Evolutionary conservation across 2,888 invertebrate genomes (phyloP), one percentile per base, ranked within the genome.

Genomic region (Adineta ricciae): DNA sequence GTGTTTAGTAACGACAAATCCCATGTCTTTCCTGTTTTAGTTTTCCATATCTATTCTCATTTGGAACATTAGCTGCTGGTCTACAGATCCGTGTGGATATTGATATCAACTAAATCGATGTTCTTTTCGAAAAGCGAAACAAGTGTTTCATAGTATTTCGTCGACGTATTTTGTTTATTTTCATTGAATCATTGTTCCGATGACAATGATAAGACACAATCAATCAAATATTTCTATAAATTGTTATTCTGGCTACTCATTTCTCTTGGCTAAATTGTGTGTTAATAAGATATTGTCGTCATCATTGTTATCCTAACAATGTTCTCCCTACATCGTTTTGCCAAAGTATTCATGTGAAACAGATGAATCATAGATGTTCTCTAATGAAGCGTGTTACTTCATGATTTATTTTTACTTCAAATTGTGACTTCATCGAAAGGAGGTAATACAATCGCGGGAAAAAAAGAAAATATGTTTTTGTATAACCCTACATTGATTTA

Each of bases 1-100:
- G 7, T 14, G 21, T 41, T 41, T 21, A 14, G 24, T 24, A 41
- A 7, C 21, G 3, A 73, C 7, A 21, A 36, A n/a, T n/a, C n/a
- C n/a, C n/a, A n/a, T 46, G 21, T 78, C 14, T 3, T 1, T 78
- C 11, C 1, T 21, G 0, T 41, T 78, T 41, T 78, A 78, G 78
- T 41, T 78, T 78, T 78, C 78, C 78, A 78, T 78, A 78, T 41
- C 41, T 78, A 38, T 78, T 78, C 41, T 78, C 41, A 2, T 78
- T 78, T 41, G 78, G 78, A 3, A 78, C 78, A 78, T 78, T 78
- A 41, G 41, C 78, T 24, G 41, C 78, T 78, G 78, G 78, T n/a
- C 41, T 78, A 41, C 78, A 78, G 24, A 78, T 78, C 14, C 78
- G 78, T 78, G 78, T 78, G 38, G 78, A 78, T 78, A n/a, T 78